Percentiles rank a stretch among this genome's conserved stretches.
These are phyloP conservation scores for Hypotaenidia okinawae DNA, from an alignment of 2,797 vertebrate genomes.

Conservation along the genomic window DNA sequence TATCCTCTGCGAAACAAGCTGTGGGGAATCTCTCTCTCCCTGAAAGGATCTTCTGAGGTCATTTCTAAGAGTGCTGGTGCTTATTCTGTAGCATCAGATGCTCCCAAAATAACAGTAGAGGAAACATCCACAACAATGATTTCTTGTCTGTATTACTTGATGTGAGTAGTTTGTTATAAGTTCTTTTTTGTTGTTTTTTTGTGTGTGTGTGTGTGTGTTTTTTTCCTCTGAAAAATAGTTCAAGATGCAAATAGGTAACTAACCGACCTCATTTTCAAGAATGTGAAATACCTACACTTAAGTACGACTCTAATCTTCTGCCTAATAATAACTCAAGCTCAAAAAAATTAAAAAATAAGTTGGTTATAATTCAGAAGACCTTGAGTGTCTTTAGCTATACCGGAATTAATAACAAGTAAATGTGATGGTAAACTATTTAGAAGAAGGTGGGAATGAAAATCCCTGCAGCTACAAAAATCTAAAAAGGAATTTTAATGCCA, in stretches of 20 bases:
- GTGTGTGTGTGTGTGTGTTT: background rate
- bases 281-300: background rate
- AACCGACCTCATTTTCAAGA: background rate
- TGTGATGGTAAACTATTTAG: background rate
- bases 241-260: background rate
- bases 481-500: background rate
- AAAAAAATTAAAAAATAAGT: background rate
- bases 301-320: background rate
- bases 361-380: background rate
- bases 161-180: background rate
- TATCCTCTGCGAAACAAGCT: constrained; percentile 51
- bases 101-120: background rate
- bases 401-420: background rate
- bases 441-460: background rate
- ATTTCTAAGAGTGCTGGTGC: background rate
- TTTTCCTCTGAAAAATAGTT: background rate
- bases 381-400: background rate
- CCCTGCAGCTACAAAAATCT: background rate
- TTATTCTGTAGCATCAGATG: background rate
- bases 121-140: background rate
- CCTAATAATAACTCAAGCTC: background rate
- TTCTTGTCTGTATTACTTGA: background rate
- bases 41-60: constrained; percentile 16
- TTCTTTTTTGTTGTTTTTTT: background rate
- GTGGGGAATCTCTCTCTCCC: background rate